Evolutionary conservation across 2,113 vertebrate genomes (phyloP), one percentile per base, ranked within the genome.

Genomic region (Atrichornis clamosus): DNA sequence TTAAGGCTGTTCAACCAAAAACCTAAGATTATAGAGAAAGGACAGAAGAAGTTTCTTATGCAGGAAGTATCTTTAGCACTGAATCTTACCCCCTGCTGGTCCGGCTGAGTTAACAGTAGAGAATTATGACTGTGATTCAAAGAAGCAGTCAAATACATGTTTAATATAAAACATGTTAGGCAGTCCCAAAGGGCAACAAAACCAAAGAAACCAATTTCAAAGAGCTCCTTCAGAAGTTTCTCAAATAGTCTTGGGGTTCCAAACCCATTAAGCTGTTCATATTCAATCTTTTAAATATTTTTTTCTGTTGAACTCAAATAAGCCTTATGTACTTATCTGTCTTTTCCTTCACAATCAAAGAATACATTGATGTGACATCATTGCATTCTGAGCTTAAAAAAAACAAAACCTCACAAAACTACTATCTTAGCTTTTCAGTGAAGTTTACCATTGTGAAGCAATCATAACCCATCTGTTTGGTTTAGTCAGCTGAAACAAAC

Each of bases 381-480:
- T 1, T 44, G 22, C 11, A 72, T 73, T 84, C 12, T 65, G 37
- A 90, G 17, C 11, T 64, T 24, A 10, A 33, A 63, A 58, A 67
- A 53, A 23, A n/a, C n/a, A n/a, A 5, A 0, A 0, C 4, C 5
- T 32, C 32, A 35, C 4, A 2, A 1, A 84, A 32, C 26, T 33
- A 30, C 33, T 41, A 21, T 15, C 58, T 70, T 41, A 62, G 21
- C 14, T 65, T 82, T 70, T 59, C 60, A 65, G 49, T 56, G 55
- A 87, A 69, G 15, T n/a, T 73, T 75, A 63, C 24, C 24, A 28
- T 1, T 80, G 49, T 62, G 28, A 96, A 83, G 28, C 49, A 79
- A 55, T 7, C 42, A 32, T 49, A 82, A n/a, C 18, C 15, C n/a
- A 65, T 76, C 22, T 69, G 5, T 65, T 74, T 52, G 15, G 26